phyloP scores from a whole-genome alignment of 2,888 invertebrate genomes.

The Netelia fuscicornis region DNA sequence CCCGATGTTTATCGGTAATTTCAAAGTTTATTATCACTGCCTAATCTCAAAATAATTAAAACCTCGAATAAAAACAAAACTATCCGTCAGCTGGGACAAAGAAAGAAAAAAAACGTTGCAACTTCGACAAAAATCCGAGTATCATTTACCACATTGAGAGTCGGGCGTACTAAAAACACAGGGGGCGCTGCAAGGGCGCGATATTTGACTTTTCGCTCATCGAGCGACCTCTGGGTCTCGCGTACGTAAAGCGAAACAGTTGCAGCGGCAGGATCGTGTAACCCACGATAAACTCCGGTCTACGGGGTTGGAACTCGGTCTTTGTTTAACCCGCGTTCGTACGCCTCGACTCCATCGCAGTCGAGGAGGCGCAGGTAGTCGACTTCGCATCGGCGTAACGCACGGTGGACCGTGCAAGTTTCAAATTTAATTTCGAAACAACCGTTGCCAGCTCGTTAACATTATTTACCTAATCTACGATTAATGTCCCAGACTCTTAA shows the following conservation, averaged over 20 bases:
- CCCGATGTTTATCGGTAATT: not conserved
- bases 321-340: constrained; percentile 51
- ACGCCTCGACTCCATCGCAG: constrained; percentile 16
- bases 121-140: too few species aligned
- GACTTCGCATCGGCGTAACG: constrained; percentile 56
- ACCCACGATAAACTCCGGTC: constrained; percentile 24
- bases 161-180: too few species aligned
- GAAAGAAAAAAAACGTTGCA: not conserved
- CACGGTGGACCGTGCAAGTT: constrained; percentile 7
- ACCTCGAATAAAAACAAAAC: not conserved
- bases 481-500: too few species aligned
- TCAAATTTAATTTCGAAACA: too few species aligned
- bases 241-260: not conserved
- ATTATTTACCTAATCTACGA: too few species aligned
- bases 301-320: constrained; percentile 62
- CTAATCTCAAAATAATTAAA: not conserved
- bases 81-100: not conserved
- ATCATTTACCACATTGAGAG: too few species aligned
- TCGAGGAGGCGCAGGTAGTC: constrained; percentile 57
- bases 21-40: not conserved
- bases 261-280: not conserved
- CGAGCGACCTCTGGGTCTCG: not conserved
- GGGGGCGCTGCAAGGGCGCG: too few species aligned
- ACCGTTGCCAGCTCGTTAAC: too few species aligned
- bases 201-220: not conserved